Base-by-base conservation (phyloP, 2,888 invertebrate species). In the Coecobrya sp. region DNA sequence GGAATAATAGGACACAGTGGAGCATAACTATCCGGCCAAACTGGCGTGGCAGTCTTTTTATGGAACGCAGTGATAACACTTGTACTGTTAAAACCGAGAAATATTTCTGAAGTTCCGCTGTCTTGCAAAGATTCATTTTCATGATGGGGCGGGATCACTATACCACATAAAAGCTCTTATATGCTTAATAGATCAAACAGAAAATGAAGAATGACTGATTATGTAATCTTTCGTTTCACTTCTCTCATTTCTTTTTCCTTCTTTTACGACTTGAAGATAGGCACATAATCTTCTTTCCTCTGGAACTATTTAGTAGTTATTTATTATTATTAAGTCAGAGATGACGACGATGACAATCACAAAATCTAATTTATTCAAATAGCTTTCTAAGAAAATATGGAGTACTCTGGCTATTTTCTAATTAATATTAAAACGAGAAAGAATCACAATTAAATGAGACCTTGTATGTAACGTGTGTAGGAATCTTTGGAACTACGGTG, bases 71-170 rank as follows among this genome's bases (percentile, higher is more conserved):
- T 27, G 55, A 59, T 81, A 55, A 55, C 27, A 55, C 19, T 30
- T 30, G 55, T 30, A 55, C 27, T 27, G 10, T 36, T 55, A 81
- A 81, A 81, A 81, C 81, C 8, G 27, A 52, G 27, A 55, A 19
- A 79, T 8, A 81, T 55, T 59, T 19, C 30, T 16, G 79, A 52
- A 52, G n/a, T 7, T 42, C 52, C 3, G 49, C 13, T 52, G 13
- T 81, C 19, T 30, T 55, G 16, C 36, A 81, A n/a, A 81, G 49
- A 79, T 49, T 81, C 81, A 81, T 81, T 81, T 81, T 81, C 81
- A 49, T 52, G 16, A n/a, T 52, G 11, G 81, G 27, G 55, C 25
- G 55, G 25, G 52, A 30, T 55, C 22, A 52, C 36, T 3, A 42
- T 36, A 36, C 36, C 16, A 73, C 10, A 52, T 27, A 59, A 25